Base-by-base conservation (phyloP, 2,113 vertebrate species). In the Dicerorhinus sumatrensis region DNA sequence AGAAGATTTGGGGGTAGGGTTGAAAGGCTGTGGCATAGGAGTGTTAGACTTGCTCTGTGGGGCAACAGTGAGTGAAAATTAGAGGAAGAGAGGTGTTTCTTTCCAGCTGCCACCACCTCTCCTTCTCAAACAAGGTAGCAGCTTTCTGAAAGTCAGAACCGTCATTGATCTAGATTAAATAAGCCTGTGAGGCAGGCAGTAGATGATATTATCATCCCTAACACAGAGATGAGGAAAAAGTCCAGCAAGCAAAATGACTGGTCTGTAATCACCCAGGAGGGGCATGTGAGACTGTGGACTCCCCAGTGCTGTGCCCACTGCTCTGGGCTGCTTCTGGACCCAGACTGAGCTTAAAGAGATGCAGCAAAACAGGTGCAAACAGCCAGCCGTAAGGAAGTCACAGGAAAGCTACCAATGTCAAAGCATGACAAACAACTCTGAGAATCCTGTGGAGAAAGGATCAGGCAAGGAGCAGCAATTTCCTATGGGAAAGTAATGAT, bases 101-200 rank as follows among this genome's bases (percentile, higher is more conserved):
- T 42, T 42, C 42, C 42, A 42, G 42, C 42, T 42, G 42, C 42
- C 42, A 42, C 42, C 42, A 42, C 42, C 42, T 42, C 42, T 42
- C 42, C 42, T 42, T 33, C 73, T 97, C 31, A 56, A 89, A 42
- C 36, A 77, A 87, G 9, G 33, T 16, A 85, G 81, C 62, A 33
- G 76, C 31, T 82, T 94, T 89, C 92, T 96, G 58, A 70, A 96
- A 86, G 54, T 76, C 85, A 58, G 14, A 91, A 77, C 51, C 23
- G 7, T 39, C 39, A 18, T 6, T n/a, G 51, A 70, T 36, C 58
- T 76, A 70, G 96, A 93, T 84, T 51, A 86, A 75, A 91, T 39
- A 81, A 80, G 31, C 8, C 67, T 33, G 17, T 39, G 67, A 94
- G 73, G 13, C 33, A 36, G 79, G 42, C 31, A 48, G 62, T 23